Evolutionary conservation across 2,797 vertebrate genomes (phyloP), one percentile per base, ranked within the genome.

Genomic region (Xenops minutus): DNA sequence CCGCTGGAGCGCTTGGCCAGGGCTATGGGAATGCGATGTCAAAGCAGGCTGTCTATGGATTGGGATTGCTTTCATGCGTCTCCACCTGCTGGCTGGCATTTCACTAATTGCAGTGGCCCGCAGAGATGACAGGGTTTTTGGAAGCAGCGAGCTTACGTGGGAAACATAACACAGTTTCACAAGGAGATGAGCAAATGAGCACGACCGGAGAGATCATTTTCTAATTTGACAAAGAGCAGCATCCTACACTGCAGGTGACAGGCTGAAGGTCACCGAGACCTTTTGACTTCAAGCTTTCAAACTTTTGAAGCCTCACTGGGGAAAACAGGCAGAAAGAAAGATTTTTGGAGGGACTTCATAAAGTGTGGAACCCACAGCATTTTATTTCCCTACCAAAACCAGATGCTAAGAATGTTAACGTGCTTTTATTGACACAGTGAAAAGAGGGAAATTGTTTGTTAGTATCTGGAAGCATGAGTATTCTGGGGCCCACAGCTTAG

Each of bases 61-160:
- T 6, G 92, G 95, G 96, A 97, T 95, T 83, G 92, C 92, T 97
- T 97, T 96, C 95, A 20, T 96, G 97, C 94, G 93, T 97, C 97
- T 97, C 96, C 97, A 97, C 96, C 97, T 97, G 96, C 97, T 97
- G 96, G 97, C 92, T 97, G 96, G 94, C 96, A 95, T 94, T 61
- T 90, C 93, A 27, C 82, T 66, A 12, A 74, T 91, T 74, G 96
- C 95, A 89, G 71, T 29, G 58, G 85, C 71, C 87, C 37, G 6
- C 6, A 21, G 89, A 14, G 88, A 49, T 61, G 86, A 77, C 83
- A 75, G 10, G 30, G 5, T 4, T 78, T 23, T 10, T 6, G 26
- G 46, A 49, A 66, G 81, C 4, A 24, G 4, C 2, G 17, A 48
- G 73, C 43, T 66, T 26, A 1, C 1, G 9, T 24, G 83, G 76